Conservation (phyloP, 2,113 vertebrate species). For the Rana temporaria region DNA sequence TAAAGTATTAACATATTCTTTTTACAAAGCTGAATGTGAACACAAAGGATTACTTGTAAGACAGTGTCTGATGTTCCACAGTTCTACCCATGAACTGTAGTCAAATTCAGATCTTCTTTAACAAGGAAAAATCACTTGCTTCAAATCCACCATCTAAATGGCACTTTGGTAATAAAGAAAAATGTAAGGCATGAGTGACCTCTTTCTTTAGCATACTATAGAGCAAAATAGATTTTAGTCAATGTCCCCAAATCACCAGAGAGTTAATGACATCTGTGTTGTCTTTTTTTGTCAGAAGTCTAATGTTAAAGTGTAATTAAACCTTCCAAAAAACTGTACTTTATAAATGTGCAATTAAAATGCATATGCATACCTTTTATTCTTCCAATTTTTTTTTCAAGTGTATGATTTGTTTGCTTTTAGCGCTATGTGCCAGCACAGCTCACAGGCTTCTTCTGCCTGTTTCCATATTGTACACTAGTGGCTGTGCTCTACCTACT, state of each 20-base stretch:
- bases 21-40: conserved; percentile 16
- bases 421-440: too few species aligned
- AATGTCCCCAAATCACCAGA: neutral
- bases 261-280: too few species aligned
- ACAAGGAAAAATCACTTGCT: conserved; percentile 27
- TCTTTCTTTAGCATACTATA: conserved; percentile 17
- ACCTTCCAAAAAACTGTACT: too few species aligned
- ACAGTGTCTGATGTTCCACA: conserved; percentile 10
- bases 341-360: too few species aligned
- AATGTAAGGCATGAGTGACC: conserved; percentile 16
- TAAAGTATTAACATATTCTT: conserved; percentile 25
- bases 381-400: too few species aligned
- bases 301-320: too few species aligned
- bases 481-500: too few species aligned
- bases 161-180: conserved; percentile 19
- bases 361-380: too few species aligned
- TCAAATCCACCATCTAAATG: conserved; percentile 44
- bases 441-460: too few species aligned
- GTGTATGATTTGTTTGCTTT: too few species aligned
- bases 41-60: conserved; percentile 46
- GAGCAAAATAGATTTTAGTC: neutral
- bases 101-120: conserved; percentile 41
- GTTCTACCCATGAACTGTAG: conserved; percentile 14
- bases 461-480: too few species aligned
- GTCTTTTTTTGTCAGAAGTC: too few species aligned